Conservation (phyloP, 2,113 vertebrate species). For the Chaetodon auriga region DNA sequence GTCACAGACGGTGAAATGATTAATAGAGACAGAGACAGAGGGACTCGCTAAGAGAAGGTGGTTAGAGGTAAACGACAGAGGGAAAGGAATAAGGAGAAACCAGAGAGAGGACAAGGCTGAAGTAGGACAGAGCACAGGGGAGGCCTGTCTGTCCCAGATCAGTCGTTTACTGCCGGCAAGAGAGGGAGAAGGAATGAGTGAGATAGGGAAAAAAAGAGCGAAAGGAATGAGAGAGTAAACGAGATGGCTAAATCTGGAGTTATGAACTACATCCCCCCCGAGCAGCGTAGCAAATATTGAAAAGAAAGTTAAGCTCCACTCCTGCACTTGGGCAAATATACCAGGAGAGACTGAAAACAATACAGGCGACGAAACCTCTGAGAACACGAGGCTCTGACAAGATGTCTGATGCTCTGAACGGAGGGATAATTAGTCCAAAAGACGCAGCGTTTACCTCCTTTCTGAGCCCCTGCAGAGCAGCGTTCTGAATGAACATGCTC, state of each 20-base stretch:
- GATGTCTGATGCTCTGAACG: slow-evolving; percentile 10
- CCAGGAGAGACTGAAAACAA: slow-evolving; percentile 34
- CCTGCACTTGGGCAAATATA: slow-evolving; percentile 49
- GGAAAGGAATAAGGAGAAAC: slow-evolving; percentile 56
- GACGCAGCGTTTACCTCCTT: neutral
- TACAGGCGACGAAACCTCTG: neutral
- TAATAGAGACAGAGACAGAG: slow-evolving; percentile 28
- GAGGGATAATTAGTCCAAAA: slow-evolving; percentile 24
- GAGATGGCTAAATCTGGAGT: slow-evolving; percentile 76
- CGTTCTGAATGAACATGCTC: slow-evolving; percentile 10
- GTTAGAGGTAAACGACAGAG: slow-evolving; percentile 46
- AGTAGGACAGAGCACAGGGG: slow-evolving; percentile 86
- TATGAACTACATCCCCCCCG: slow-evolving; percentile 66
- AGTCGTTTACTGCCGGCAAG: slow-evolving; percentile 72
- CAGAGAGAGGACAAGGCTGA: slow-evolving; percentile 70
- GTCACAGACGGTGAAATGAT: slow-evolving; percentile 25
- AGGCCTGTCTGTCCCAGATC: slow-evolving; percentile 85
- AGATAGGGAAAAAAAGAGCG: slow-evolving; percentile 39
- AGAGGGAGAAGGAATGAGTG: slow-evolving; percentile 58
- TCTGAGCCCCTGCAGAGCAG: neutral
- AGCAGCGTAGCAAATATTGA: slow-evolving; percentile 68
- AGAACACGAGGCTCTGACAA: slow-evolving; percentile 34
- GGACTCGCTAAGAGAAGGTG: slow-evolving; percentile 24
- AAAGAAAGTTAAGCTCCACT: slow-evolving; percentile 52
- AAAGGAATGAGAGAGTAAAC: slow-evolving; percentile 58